Base-by-base conservation (phyloP, 2,888 invertebrate species). In the Caenorhabditis macrosperma region DNA sequence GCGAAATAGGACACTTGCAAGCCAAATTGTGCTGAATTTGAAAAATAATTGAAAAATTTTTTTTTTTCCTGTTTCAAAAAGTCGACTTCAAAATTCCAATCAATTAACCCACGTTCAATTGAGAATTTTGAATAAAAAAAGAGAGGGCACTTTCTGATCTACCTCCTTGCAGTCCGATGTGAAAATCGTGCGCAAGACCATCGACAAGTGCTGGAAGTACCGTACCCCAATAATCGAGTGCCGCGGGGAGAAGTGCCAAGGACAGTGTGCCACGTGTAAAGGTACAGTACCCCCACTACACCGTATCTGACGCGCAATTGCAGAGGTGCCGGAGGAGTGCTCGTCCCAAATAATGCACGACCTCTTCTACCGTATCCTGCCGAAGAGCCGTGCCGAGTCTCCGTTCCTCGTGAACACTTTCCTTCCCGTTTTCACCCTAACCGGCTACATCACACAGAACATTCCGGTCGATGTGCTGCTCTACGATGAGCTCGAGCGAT, bases 301-400 rank as follows among this genome's bases (percentile, higher is more conserved):
- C 9, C 38, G 12, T 38, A 3, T 15, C 38, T 12, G 30, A 9
- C 22, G 5, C 30, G 0, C 2, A n/a, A n/a, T 63, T 55, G 1
- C 50, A 66, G 60, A 50, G 26, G 28, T 86, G 10, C 87, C 88
- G 1, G 50, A 68, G 7, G 85, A 87, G 22, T 88, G 88, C 66
- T 76, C 86, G 0, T 83, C 85, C 4, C 83, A 85, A 38, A 89
- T 88, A 84, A 86, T 89, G 81, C 85, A 86, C 66, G 89, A 89
- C 74, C 76, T 89, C 1, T 89, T 89, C 82, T 89, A 90, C 60
- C 88, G 89, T n/a, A 82, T 89, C 10, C 81, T 89, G n/a, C 89
- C 89, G 7, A 75, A 76, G 41, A 81, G 86, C 52, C 55, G 86
- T 33, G 71, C 67, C 5, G 57, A 77, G 4, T 22, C 52, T 12